phyloP scores from a whole-genome alignment of 2,888 invertebrate species.

The Argynnis bischoffii region DNA sequence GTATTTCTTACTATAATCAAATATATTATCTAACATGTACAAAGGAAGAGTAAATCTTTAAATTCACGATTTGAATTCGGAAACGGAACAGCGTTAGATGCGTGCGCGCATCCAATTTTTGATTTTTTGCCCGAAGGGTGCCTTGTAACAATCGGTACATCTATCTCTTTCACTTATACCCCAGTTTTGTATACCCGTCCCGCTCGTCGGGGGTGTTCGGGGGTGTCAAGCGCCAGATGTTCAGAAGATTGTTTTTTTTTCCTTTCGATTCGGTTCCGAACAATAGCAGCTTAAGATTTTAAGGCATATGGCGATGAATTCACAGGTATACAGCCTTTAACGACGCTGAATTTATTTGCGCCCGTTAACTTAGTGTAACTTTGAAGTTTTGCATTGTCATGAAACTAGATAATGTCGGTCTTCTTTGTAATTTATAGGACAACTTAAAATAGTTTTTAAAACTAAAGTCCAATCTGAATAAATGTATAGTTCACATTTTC shows the following conservation, averaged over 20 bases:
- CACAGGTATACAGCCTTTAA: constrained; percentile 50
- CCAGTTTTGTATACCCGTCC: constrained; percentile 41
- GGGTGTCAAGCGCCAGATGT: constrained; percentile 66
- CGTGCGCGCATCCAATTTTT: constrained; percentile 57
- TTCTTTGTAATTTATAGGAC: constrained; percentile 4
- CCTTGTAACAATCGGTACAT: constrained; percentile 38
- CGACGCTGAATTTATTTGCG: constrained; percentile 32
- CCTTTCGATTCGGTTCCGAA: constrained; percentile 54
- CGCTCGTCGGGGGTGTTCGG: constrained; percentile 54
- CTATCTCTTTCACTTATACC: constrained; percentile 39
- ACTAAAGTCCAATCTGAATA: not conserved
- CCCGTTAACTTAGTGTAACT: constrained; percentile 25
- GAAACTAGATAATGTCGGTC: constrained; percentile 5
- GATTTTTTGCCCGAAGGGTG: constrained; percentile 53
- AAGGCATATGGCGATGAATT: constrained; percentile 49
- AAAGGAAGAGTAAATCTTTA: constrained; percentile 34
- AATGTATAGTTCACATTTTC: not conserved
- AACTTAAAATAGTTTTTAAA: constrained; percentile 7
- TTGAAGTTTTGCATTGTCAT: constrained; percentile 17
- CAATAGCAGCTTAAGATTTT: constrained; percentile 55
- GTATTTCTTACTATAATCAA: not conserved
- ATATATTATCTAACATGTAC: not conserved
- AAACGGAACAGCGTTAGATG: constrained; percentile 57
- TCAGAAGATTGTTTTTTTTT: constrained; percentile 52
- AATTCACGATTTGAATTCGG: constrained; percentile 52